Percentiles rank a stretch among this genome's conserved stretches.
These are phyloP conservation scores for Limnothrissa miodon DNA, from an alignment of 2,113 vertebrate genomes.

Conservation along the genomic window DNA sequence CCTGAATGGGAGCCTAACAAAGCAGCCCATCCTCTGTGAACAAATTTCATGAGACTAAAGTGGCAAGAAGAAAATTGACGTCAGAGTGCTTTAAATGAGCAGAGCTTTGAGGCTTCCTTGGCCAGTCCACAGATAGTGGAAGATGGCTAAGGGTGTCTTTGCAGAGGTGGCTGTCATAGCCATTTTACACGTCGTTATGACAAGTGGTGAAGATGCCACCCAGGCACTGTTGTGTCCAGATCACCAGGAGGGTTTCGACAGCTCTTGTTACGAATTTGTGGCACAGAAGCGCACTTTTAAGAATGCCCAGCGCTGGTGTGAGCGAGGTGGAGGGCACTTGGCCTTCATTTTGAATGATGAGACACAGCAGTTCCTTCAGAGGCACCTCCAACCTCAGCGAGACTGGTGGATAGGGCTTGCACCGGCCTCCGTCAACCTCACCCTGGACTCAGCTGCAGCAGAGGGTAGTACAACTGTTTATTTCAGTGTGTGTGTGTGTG, in stretches of 20 bases:
- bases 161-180: constrained; percentile 51
- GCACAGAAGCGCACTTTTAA: constrained; percentile 68
- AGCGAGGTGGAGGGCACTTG: constrained; percentile 84
- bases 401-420: constrained; percentile 92
- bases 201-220: constrained; percentile 37
- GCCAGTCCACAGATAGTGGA: constrained; percentile 41
- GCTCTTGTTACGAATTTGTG: constrained; percentile 87
- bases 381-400: constrained; percentile 72
- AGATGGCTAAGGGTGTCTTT: constrained; percentile 51
- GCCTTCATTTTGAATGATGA: constrained; percentile 83
- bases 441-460: constrained; percentile 55
- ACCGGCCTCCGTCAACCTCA: constrained; percentile 71
- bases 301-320: constrained; percentile 87
- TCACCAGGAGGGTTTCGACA: constrained; percentile 77
- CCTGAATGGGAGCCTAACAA: constrained; percentile 51
- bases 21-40: constrained; percentile 50
- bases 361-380: constrained; percentile 84
- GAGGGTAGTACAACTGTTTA: constrained; percentile 63
- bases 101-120: constrained; percentile 23
- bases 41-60: constrained; percentile 19
- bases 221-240: constrained; percentile 69
- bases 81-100: constrained; percentile 53
- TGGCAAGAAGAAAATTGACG: constrained; percentile 43
- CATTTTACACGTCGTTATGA: constrained; percentile 41
- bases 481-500: neutral